Evolutionary conservation across 2,888 invertebrate genomes (phyloP).

Genomic region (Aleiodes testaceus): DNA sequence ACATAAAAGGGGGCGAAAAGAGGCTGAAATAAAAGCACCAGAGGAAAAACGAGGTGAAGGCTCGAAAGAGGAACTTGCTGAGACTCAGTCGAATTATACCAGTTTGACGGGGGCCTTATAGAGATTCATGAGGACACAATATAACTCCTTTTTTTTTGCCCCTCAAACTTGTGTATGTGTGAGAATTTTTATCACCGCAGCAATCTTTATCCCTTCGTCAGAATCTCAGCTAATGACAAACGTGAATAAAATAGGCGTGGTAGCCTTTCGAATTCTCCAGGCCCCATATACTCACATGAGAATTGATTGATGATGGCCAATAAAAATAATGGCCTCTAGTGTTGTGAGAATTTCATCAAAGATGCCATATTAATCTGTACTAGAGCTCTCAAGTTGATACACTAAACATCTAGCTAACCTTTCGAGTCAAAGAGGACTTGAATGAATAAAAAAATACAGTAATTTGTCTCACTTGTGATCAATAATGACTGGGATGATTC

Average conservation of each 20-base stretch:
- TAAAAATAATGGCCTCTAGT: conserved; percentile 14
- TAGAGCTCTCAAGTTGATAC: too few relatives aligned
- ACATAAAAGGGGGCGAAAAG: conserved; percentile 35
- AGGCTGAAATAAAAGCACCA: conserved; percentile 48
- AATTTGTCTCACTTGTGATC: conserved; percentile 22
- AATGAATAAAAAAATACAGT: not conserved
- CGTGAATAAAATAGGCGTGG: conserved; percentile 33
- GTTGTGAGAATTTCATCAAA: not conserved
- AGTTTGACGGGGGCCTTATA: conserved; percentile 68
- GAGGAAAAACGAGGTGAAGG: conserved; percentile 41
- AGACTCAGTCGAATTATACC: conserved; percentile 62
- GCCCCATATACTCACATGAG: conserved; percentile 8
- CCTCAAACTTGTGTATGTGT: not conserved
- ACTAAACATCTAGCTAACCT: not conserved
- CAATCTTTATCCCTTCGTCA: conserved; percentile 36
- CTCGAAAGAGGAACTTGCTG: conserved; percentile 39
- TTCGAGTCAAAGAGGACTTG: not conserved
- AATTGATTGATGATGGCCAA: conserved; percentile 8
- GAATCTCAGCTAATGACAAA: conserved; percentile 43
- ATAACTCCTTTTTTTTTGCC: not conserved
- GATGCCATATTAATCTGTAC: not conserved
- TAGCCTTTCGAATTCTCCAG: not conserved
- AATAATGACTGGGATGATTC: conserved; percentile 31
- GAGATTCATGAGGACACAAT: conserved; percentile 63
- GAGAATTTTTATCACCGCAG: conserved; percentile 18